Evolutionary conservation across 2,888 invertebrate genomes (phyloP).

Genomic region (Ormyrus thymus): DNA sequence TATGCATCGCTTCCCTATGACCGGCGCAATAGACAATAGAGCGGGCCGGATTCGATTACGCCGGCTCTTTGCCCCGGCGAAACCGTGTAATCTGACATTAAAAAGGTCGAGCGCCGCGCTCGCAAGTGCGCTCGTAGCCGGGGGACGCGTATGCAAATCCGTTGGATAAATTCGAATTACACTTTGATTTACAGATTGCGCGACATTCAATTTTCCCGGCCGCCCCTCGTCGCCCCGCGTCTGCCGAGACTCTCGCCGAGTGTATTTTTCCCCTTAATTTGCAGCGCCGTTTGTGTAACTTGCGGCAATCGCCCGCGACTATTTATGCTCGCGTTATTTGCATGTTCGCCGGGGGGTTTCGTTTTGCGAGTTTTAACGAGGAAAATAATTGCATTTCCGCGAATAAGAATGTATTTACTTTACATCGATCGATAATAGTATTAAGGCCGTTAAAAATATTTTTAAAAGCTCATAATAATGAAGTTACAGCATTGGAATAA

Average conservation of each 20-base stretch:
- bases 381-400: too few species aligned
- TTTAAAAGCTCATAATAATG: too few species aligned
- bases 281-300: background rate
- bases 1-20: conserved; percentile 72
- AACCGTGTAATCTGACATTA: conserved; percentile 66
- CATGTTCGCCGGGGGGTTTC: too few species aligned
- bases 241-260: too few species aligned
- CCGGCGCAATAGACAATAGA: conserved; percentile 65
- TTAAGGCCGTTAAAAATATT: too few species aligned
- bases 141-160: conserved; percentile 43
- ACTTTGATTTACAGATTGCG: conserved; percentile 55
- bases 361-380: too few species aligned
- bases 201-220: conserved; percentile 44
- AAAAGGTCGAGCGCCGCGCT: conserved; percentile 64
- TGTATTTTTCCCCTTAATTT: conserved; percentile 10
- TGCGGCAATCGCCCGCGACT: too few species aligned
- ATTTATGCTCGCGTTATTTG: too few species aligned
- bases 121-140: background rate
- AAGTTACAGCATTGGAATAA: too few species aligned
- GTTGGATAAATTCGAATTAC: conserved; percentile 51
- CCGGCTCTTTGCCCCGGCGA: conserved; percentile 62
- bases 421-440: too few species aligned
- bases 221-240: background rate
- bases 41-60: conserved; percentile 67
- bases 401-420: too few species aligned